These are phyloP conservation scores for Venusia cambrica DNA, from an alignment of 2,888 invertebrate genomes.

Conservation along the genomic window DNA sequence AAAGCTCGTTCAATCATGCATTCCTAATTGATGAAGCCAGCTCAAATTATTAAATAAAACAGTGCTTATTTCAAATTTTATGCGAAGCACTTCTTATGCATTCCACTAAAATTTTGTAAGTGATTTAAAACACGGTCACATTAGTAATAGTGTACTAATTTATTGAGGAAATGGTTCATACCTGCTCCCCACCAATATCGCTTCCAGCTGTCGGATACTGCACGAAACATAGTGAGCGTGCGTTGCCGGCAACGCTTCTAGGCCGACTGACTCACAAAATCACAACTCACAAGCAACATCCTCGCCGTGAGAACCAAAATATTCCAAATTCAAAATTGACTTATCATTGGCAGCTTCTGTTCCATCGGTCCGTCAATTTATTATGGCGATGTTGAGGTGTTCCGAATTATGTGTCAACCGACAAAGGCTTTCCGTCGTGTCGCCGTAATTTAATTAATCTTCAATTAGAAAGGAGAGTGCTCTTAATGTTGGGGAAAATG, in stretches of 20 bases:
- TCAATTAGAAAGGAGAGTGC: constrained; percentile 76
- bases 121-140: constrained; percentile 3
- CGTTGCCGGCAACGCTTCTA: constrained; percentile 61
- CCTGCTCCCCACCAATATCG: constrained; percentile 79
- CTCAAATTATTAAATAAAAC: constrained; percentile 8
- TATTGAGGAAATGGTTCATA: constrained; percentile 68
- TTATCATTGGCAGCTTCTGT: constrained; percentile 7
- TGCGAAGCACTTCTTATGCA: too few species aligned
- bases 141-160: constrained; percentile 24
- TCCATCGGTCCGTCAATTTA: background rate
- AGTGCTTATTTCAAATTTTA: too few species aligned
- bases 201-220: constrained; percentile 71
- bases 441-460: constrained; percentile 73
- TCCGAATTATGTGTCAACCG: constrained; percentile 29
- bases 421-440: constrained; percentile 55
- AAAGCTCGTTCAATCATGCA: background rate
- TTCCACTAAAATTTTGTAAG: too few species aligned
- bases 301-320: constrained; percentile 34
- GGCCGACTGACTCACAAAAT: constrained; percentile 56
- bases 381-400: too few species aligned
- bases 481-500: constrained; percentile 67
- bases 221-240: constrained; percentile 70
- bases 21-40: constrained; percentile 12
- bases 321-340: constrained; percentile 37
- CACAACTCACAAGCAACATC: constrained; percentile 8